Conservation (phyloP, 1,140 invertebrate species). For the Matsumurasca onukii region DNA sequence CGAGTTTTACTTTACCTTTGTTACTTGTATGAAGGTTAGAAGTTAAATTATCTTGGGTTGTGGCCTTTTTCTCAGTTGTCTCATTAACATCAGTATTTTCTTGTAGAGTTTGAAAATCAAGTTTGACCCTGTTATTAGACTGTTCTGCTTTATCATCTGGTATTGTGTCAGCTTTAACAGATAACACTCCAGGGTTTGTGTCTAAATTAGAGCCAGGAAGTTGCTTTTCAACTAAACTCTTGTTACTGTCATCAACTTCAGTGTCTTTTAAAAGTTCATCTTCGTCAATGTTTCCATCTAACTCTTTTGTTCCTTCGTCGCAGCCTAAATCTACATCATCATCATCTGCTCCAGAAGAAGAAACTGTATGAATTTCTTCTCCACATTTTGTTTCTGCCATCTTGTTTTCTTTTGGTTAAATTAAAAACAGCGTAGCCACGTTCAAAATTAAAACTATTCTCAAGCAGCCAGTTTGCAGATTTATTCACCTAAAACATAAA, state of each 20-base stretch:
- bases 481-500: too few species aligned
- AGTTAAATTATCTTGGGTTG: too few species aligned
- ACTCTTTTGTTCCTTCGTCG: constrained; percentile 34
- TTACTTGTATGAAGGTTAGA: too few species aligned
- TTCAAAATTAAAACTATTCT: too few species aligned
- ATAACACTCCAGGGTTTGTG: neutral
- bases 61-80: too few species aligned
- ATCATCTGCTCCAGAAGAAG: constrained; percentile 28
- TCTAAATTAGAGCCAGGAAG: neutral
- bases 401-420: too few species aligned
- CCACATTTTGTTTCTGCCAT: too few species aligned
- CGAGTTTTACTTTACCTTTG: too few species aligned
- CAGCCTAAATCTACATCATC: constrained; percentile 41
- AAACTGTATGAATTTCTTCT: neutral
- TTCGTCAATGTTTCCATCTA: constrained; percentile 38
- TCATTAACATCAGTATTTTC: neutral
- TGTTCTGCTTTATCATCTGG: too few species aligned
- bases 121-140: neutral
- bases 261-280: constrained; percentile 36
- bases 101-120: neutral
- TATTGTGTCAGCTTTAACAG: too few species aligned
- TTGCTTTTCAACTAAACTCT: constrained; percentile 22
- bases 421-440: too few species aligned
- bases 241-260: constrained; percentile 34
- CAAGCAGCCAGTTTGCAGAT: too few species aligned